Base-by-base conservation (phyloP, 2,797 vertebrate genomes). In the Epinephelus awoara region DNA sequence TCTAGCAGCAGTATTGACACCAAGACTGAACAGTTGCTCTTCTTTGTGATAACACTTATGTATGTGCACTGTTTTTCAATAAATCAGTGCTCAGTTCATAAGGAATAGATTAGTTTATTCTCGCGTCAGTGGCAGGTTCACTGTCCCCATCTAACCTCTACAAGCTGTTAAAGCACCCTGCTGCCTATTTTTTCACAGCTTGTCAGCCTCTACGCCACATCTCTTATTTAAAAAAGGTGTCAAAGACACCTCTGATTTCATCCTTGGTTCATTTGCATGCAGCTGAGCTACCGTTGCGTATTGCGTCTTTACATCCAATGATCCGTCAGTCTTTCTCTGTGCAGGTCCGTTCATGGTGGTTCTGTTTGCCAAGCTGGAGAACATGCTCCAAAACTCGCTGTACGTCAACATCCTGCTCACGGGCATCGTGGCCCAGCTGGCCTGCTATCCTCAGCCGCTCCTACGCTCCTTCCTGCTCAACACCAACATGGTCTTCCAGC, bases 401-500 rank as follows among this genome's bases (percentile, higher is more conserved):
- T 99, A 99, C 4, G 98, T 99, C 81, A 99, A 99, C 95, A 96
- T 98, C 92, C 95, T 99, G 93, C 96, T 99, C 89, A 99, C 98
- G 0, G 97, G 98, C 87, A 96, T 99, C 77, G 93, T 99, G 90
- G 95, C 97, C 74, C 98, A 98, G 95, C 95, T 99, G 88, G 98
- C 98, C 85, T 97, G 96, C 89, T 97, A 98, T 88, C 97, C 98
- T 18, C 98, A 99, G 94, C 98, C 98, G 42, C 96, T 99, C 85
- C 96, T 99, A 50, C 97, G 97, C 89, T 99, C 98, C 94, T 99
- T 99, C 93, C 97, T 99, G 82, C 98, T 99, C 85, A 99, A 98
- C 95, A 97, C 98, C 94, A 99, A 98, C 95, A 99, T 99, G 98
- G 98, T 99, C 93, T 99, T 99, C 96, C 98, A 99, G 95, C 98